Base-by-base conservation (phyloP, 2,888 invertebrate species). In the Rhamnusium bicolor region DNA sequence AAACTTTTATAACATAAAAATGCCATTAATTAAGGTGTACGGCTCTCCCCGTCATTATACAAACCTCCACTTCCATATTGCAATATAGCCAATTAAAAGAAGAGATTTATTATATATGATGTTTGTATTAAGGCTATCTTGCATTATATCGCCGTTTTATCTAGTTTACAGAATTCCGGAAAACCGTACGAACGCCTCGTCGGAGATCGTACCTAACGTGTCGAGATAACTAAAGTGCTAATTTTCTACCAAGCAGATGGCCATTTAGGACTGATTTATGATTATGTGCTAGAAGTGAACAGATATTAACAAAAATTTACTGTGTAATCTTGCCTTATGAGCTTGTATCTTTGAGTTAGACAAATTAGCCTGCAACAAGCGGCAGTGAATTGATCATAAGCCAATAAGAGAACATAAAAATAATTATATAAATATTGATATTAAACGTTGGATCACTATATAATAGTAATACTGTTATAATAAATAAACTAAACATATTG, bases 361-460 rank as follows among this genome's bases (percentile, higher is more conserved):
- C 58, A 32, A 29, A 18, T n/a, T 32, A 2, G 24, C 4, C 54
- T 12, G 54, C 24, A 12, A 58, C 49, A 49, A 29, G 58, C 63
- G 19, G 24, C 24, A 58, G 54, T 65, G 63, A 49, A 70, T 63
- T 70, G 63, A 21, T 54, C 49, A n/a, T 40, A 56, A 24, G 24
- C 24, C 24, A 24, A 24, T 24, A 24, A 24, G 24, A 24, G n/a
- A n/a, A n/a, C n/a, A n/a, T n/a, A n/a, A n/a, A n/a, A n/a, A n/a
- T n/a, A n/a, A n/a, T n/a, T n/a, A n/a, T n/a, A n/a, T n/a, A n/a
- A n/a, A n/a, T n/a, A n/a, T n/a, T n/a, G n/a, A n/a, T n/a, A n/a
- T n/a, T n/a, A n/a, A n/a, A n/a, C n/a, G n/a, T n/a, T n/a, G n/a
- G n/a, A n/a, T n/a, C n/a, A n/a, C n/a, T n/a, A n/a, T n/a, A n/a